Percentiles rank a stretch among this genome's conserved stretches.
Conservation (phyloP, 2,888 invertebrate genomes). For the Harpalus rufipes region DNA sequence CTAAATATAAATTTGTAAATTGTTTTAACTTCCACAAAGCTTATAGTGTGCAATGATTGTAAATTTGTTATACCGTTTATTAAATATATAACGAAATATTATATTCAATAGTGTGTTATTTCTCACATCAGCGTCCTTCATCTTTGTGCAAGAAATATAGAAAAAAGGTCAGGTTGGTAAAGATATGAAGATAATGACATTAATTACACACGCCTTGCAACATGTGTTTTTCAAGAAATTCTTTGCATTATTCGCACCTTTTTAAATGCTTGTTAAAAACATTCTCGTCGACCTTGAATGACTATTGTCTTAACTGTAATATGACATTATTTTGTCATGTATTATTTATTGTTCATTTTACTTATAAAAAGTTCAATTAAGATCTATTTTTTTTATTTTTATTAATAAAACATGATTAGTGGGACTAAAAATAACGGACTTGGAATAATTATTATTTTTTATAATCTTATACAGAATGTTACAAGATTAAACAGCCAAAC, state of each 20-base stretch:
- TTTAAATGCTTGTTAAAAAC: constrained; percentile 3
- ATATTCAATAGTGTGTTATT: constrained; percentile 44
- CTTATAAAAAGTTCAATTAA: neutral
- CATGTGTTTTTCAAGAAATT: constrained; percentile 7
- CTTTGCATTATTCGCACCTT: neutral
- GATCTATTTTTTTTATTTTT: too few species aligned
- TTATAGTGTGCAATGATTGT: constrained; percentile 64
- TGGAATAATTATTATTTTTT: too few species aligned
- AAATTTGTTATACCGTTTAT: constrained; percentile 65
- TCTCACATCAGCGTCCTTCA: constrained; percentile 17
- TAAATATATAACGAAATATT: constrained; percentile 65
- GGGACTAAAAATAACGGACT: too few species aligned
- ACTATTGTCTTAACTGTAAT: neutral
- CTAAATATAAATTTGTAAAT: constrained; percentile 22
- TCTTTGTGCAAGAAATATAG: constrained; percentile 2
- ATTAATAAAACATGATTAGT: too few species aligned
- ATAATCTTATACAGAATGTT: too few species aligned
- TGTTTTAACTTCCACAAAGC: constrained; percentile 32
- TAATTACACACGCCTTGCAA: constrained; percentile 16
- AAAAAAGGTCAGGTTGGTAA: neutral
- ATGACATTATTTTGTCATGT: constrained; percentile 32
- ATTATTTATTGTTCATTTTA: neutral
- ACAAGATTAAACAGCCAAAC: too few species aligned
- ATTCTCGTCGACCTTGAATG: constrained; percentile 22
- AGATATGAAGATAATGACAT: constrained; percentile 7